phyloP scores from a whole-genome alignment of 2,888 invertebrate genomes.

The Rapana venosa region DNA sequence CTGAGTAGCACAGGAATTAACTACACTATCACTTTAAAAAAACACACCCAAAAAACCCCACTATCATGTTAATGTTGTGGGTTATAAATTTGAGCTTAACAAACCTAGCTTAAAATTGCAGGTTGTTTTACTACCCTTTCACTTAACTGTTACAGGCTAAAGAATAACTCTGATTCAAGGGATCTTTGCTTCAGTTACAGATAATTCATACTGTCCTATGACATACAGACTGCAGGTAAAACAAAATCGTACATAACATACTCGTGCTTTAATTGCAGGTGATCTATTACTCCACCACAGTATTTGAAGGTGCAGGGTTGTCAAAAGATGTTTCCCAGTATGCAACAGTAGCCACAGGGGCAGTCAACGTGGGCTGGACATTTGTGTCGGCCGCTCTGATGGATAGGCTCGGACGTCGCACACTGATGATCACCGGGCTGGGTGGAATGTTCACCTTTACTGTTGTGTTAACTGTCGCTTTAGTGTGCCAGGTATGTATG shows the following conservation, averaged over 20 bases:
- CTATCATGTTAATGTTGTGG: too few relatives aligned
- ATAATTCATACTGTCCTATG: not conserved
- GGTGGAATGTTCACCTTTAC: constrained; percentile 88
- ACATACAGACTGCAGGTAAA: not conserved
- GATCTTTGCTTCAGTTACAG: not conserved
- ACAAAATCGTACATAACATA: not conserved
- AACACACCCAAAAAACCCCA: too few relatives aligned
- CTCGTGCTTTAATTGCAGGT: constrained; percentile 82
- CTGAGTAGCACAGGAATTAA: too few relatives aligned
- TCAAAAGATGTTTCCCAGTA: constrained; percentile 83
- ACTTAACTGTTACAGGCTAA: too few relatives aligned
- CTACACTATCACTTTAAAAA: too few relatives aligned
- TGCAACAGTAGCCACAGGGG: constrained; percentile 91
- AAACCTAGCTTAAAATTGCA: too few relatives aligned
- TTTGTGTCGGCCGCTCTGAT: constrained; percentile 88
- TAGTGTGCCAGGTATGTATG: constrained; percentile 63
- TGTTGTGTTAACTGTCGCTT: constrained; percentile 83
- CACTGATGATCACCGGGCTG: constrained; percentile 88
- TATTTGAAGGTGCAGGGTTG: constrained; percentile 86
- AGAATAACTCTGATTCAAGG: not conserved
- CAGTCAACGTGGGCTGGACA: constrained; percentile 92
- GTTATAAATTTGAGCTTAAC: too few relatives aligned
- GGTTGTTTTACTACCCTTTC: too few relatives aligned
- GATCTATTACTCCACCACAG: constrained; percentile 96
- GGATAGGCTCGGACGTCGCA: constrained; percentile 90